These are phyloP conservation scores for Colletes latitarsis DNA, from an alignment of 1,140 invertebrate genomes.

Conservation along the genomic window DNA sequence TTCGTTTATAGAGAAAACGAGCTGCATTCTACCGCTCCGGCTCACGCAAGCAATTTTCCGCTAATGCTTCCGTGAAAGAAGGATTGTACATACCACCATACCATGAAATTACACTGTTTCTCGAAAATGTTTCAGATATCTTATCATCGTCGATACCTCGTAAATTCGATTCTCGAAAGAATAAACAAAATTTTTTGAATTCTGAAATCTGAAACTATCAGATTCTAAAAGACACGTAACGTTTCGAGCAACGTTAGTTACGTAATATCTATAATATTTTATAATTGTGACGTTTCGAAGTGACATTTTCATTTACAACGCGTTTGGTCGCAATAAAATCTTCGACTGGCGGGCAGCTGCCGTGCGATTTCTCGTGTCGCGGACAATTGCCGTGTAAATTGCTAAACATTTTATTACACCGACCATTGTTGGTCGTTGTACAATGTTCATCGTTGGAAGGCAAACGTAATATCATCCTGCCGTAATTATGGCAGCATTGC, in stretches of 20 bases:
- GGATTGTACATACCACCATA: slow-evolving; percentile 6
- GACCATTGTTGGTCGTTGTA: neutral
- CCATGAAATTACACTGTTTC: slow-evolving; percentile 27
- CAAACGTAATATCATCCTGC: slow-evolving; percentile 38
- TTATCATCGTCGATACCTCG: neutral
- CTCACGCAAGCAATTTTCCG: slow-evolving; percentile 15
- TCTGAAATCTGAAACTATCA: too few species aligned
- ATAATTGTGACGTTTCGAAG: neutral
- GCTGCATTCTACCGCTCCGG: neutral
- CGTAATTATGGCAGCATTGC: slow-evolving; percentile 37
- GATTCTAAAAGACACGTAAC: too few species aligned
- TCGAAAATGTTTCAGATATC: neutral
- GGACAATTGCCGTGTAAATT: slow-evolving; percentile 24
- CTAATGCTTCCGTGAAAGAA: slow-evolving; percentile 35
- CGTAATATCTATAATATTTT: too few species aligned
- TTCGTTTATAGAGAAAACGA: slow-evolving; percentile 17
- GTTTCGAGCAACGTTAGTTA: too few species aligned
- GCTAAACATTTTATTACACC: slow-evolving; percentile 37
- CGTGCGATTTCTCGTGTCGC: neutral
- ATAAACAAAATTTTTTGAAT: too few species aligned
- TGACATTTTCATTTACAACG: slow-evolving; percentile 24
- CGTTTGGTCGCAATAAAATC: slow-evolving; percentile 6
- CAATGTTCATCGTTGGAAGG: slow-evolving; percentile 4
- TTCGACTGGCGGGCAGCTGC: neutral
- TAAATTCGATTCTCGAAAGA: too few species aligned